Conservation (phyloP, 2,113 vertebrate genomes). For the Bungarus multicinctus region DNA sequence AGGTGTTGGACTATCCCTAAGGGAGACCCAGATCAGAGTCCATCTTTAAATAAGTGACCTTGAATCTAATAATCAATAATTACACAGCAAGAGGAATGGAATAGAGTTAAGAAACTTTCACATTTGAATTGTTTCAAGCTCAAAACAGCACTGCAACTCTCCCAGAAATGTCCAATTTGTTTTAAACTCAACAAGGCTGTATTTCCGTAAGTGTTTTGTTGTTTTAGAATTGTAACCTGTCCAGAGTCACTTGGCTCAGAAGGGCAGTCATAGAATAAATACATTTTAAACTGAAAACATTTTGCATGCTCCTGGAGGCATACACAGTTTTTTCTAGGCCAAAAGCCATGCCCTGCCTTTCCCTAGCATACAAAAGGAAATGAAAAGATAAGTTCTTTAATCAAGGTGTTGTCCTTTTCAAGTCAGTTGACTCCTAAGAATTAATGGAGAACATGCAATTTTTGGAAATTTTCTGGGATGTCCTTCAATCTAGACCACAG, state of each 20-base stretch:
- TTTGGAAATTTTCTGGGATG: neutral
- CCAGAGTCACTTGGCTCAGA: neutral
- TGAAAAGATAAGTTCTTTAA: neutral
- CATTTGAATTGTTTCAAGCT: neutral
- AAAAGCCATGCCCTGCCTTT: neutral
- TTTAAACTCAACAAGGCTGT: neutral
- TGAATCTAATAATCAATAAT: neutral
- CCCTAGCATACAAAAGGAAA: neutral
- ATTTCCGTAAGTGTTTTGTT: neutral
- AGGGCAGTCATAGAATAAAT: neutral
- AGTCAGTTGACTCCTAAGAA: neutral
- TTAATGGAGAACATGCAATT: neutral
- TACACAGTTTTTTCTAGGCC: neutral
- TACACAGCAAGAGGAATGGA: neutral
- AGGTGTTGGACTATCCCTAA: too few species aligned
- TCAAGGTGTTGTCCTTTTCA: neutral
- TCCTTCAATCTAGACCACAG: neutral
- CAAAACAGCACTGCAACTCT: neutral
- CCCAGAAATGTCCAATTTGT: neutral
- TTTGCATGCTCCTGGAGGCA: neutral
- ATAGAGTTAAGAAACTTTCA: neutral
- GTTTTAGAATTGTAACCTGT: neutral
- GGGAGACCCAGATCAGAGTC: neutral
- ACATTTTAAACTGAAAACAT: neutral
- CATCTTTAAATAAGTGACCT: neutral